Percentiles rank a stretch among this genome's conserved stretches.
Conservation (phyloP, 1,140 invertebrate species). For the Drosophila equinoxialis region DNA sequence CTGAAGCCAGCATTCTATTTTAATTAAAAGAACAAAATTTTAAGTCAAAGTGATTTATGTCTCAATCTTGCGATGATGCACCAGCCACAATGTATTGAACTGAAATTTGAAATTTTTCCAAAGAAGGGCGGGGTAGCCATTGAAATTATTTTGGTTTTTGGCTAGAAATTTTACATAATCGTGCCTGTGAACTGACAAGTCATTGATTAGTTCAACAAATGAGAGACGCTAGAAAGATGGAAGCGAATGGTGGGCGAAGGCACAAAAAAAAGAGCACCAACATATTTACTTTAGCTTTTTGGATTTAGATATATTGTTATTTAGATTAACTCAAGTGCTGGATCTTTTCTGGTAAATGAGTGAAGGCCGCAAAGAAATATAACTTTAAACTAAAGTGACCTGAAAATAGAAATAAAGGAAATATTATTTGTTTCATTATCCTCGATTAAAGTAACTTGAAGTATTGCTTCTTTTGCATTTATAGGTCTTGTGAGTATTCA, state of each 20-base stretch:
- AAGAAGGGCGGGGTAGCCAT: not conserved
- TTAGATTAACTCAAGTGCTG: no score
- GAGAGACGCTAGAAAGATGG: not conserved
- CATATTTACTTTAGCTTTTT: not conserved
- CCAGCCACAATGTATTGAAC: not conserved
- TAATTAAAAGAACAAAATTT: conserved; percentile 61
- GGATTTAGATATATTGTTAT: not conserved
- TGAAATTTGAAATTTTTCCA: not conserved
- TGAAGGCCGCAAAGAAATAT: no score
- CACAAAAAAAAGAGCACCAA: no score
- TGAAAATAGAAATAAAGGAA: no score
- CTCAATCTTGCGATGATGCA: not conserved
- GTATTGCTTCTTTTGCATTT: no score
- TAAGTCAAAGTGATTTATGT: conserved; percentile 70
- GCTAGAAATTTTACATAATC: conserved; percentile 32
- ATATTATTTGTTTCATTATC: no score
- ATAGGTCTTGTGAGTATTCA: no score
- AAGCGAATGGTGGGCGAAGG: not conserved
- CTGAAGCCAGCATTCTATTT: conserved; percentile 53
- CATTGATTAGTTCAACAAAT: conserved; percentile 31
- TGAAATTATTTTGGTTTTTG: conserved; percentile 6
- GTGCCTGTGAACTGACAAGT: conserved; percentile 13
- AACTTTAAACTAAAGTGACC: no score
- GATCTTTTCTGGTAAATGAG: no score
- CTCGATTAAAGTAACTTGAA: no score